A percentile compares a stretch with the other conserved stretches of the same genome.
phyloP scores from a whole-genome alignment of 2,797 vertebrate species.

The Scarus forsteni region DNA sequence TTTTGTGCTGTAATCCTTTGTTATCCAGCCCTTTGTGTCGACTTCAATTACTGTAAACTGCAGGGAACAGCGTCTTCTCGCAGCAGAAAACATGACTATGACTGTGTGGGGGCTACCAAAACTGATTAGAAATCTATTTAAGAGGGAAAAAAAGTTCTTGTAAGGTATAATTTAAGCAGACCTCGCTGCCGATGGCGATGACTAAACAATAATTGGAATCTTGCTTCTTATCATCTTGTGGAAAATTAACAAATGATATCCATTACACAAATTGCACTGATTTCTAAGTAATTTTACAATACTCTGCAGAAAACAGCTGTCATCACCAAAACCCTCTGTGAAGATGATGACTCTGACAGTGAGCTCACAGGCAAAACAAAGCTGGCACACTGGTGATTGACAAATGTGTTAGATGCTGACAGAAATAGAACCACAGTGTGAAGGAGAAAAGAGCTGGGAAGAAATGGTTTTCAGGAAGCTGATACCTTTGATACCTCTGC shows the following conservation, averaged over 20 bases:
- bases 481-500: too few species aligned
- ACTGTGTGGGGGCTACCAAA: conserved; percentile 1
- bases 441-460: too few species aligned
- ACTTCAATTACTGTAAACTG: conserved; percentile 37
- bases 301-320: conserved; percentile 11
- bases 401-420: conserved; percentile 6
- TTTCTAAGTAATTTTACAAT: conserved; percentile 5
- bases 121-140: conserved; percentile 7
- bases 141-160: background rate
- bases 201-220: conserved; percentile 12
- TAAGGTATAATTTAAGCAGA: background rate
- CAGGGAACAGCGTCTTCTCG: conserved; percentile 11
- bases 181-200: conserved; percentile 21
- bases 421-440: background rate
- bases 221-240: conserved; percentile 3
- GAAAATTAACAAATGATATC: conserved; percentile 9
- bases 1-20: conserved; percentile 42
- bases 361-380: conserved; percentile 9
- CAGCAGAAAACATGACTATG: conserved; percentile 5
- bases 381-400: conserved; percentile 6
- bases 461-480: too few species aligned
- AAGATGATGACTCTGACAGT: background rate
- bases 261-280: conserved; percentile 32
- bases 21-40: conserved; percentile 34
- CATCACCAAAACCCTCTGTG: background rate